Percentiles rank a stretch among this genome's conserved stretches.
These are phyloP conservation scores for Hermetia illucens DNA, from an alignment of 1,140 invertebrate species.

Conservation along the genomic window DNA sequence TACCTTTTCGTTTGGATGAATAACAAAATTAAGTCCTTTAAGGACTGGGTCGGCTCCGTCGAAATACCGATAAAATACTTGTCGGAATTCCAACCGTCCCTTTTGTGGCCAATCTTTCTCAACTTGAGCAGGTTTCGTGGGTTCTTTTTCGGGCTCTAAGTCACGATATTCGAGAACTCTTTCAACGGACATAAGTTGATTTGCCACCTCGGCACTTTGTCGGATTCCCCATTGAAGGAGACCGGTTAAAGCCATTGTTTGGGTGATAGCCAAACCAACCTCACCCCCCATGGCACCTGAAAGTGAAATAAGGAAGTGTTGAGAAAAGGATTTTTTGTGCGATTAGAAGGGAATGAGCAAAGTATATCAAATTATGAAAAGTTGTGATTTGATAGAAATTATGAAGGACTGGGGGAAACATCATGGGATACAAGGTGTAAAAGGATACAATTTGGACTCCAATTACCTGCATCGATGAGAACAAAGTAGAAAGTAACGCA, in stretches of 20 bases:
- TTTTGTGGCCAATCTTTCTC: not conserved
- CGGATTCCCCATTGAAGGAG: too few species aligned
- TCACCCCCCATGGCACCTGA: constrained; percentile 38
- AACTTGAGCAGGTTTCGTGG: constrained; percentile 1
- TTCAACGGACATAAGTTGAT: constrained; percentile 58
- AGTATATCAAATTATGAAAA: too few species aligned
- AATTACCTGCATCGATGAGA: constrained; percentile 34
- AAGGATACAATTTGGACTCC: too few species aligned
- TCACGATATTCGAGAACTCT: constrained; percentile 58
- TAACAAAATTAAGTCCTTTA: too few species aligned
- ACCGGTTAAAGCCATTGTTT: constrained; percentile 57
- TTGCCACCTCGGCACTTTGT: constrained; percentile 45
- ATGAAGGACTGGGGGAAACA: too few species aligned
- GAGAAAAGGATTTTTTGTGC: too few species aligned
- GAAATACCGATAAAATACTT: constrained; percentile 4
- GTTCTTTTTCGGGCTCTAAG: constrained; percentile 40
- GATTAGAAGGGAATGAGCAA: too few species aligned
- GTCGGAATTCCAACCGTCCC: not conserved
- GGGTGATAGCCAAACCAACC: constrained; percentile 71
- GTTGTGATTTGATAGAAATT: too few species aligned
- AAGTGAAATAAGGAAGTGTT: constrained; percentile 57
- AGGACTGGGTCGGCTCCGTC: constrained; percentile 32
- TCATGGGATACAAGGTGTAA: too few species aligned
- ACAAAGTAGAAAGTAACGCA: constrained; percentile 48
- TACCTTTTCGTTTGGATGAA: too few species aligned